Evolutionary conservation across 2,888 invertebrate species (phyloP).

Genomic region (Napeogenes sylphis): DNA sequence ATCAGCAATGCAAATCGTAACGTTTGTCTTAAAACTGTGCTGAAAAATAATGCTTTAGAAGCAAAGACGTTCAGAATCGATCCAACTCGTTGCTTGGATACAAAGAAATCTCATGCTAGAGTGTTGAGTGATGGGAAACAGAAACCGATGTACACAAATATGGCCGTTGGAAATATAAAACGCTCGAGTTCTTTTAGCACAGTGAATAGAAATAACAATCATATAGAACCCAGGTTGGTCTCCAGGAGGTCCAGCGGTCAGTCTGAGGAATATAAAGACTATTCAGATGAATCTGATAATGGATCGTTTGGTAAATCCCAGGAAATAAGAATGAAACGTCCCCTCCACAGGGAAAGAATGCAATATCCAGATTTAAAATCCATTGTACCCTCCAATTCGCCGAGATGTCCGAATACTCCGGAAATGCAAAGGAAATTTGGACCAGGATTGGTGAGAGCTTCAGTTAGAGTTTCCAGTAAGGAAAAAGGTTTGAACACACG

Average conservation of each 20-base stretch:
- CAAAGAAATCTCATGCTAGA: conserved; percentile 51
- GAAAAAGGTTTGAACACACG: conserved; percentile 79
- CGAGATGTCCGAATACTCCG: conserved; percentile 79
- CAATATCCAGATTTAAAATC: conserved; percentile 74
- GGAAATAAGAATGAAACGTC: conserved; percentile 81
- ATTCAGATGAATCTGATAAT: conserved; percentile 69
- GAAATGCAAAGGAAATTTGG: conserved; percentile 79
- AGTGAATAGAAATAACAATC: conserved; percentile 70
- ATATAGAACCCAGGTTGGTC: conserved; percentile 50
- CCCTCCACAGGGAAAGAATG: conserved; percentile 82
- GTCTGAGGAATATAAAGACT: conserved; percentile 57
- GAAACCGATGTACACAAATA: conserved; percentile 39
- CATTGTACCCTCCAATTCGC: conserved; percentile 66
- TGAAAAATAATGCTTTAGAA: conserved; percentile 68
- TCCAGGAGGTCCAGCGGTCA: conserved; percentile 59
- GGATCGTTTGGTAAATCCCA: conserved; percentile 60
- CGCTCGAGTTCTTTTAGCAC: conserved; percentile 82
- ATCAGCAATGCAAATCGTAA: conserved; percentile 54
- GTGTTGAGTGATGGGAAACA: conserved; percentile 51
- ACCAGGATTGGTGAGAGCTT: conserved; percentile 67
- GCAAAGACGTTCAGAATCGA: conserved; percentile 60
- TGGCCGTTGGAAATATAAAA: conserved; percentile 69
- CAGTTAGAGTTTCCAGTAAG: conserved; percentile 60
- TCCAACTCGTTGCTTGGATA: conserved; percentile 63
- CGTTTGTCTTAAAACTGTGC: conserved; percentile 62